Evolutionary conservation across 1,140 invertebrate genomes (phyloP), one percentile per base, ranked within the genome.

Genomic region (Akabosia matsudoensis): DNA sequence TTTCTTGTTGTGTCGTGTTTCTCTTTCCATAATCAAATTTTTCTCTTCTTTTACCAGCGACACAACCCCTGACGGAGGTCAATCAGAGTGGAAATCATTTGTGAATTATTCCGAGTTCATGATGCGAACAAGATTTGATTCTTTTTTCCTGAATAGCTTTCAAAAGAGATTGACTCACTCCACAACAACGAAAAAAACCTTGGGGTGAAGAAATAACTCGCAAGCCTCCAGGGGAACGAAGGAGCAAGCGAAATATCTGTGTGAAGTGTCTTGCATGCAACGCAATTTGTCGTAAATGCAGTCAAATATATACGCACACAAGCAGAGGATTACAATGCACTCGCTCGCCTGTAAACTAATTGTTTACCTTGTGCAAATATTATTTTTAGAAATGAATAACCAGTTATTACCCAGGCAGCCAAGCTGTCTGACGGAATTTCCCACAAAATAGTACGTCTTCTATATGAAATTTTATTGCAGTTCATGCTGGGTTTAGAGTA

Each of bases 81-180:
- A 67, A 67, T 31, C 61, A 67, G 61, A 67, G 26, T 67, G 61
- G 61, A 67, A 67, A 67, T 67, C n/a, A 67, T 30, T 67, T 67
- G 61, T 67, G 30, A n/a, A 67, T 67, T 67, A 31, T 67, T 67
- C 31, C 13, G 28, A 30, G 61, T 67, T 67, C 30, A 67, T 67
- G 61, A 67, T 67, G 61, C n/a, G 61, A 1, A 67, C 28, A 67
- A 67, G 61, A 67, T 67, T 67, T 67, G 61, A 67, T 67, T 67
- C 61, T n/a, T n/a, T n/a, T 30, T n/a, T 67, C 54, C 3, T 61
- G 4, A 16, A 24, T 61, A 30, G 24, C 31, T 67, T 67, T 67
- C 2, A 67, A 67, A 67, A 56, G 54, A 56, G 54, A 56, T 56
- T 56, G 54, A 67, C 61, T 67, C 61, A 28, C 26, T 67, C 26